These are phyloP conservation scores for Synchiropus splendidus DNA, from an alignment of 2,113 vertebrate genomes.

Conservation along the genomic window DNA sequence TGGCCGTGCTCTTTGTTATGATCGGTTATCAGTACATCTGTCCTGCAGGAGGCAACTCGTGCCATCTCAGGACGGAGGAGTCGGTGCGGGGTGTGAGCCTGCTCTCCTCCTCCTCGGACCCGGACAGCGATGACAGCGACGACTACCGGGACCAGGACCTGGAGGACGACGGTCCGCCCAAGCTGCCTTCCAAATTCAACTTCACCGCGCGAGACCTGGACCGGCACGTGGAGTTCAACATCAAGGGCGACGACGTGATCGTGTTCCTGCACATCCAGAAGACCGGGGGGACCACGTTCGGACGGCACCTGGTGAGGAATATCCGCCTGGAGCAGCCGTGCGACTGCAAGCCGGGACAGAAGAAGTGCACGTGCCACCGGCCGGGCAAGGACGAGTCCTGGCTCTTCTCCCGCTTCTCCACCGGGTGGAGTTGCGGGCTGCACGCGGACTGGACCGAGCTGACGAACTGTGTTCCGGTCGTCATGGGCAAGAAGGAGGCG, in stretches of 20 bases:
- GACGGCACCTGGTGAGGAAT: conserved; percentile 92
- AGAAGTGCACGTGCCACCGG: conserved; percentile 92
- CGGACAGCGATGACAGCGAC: conserved; percentile 56
- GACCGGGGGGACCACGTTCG: conserved; percentile 95
- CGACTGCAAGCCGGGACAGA: conserved; percentile 88
- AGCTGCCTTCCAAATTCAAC: conserved; percentile 71
- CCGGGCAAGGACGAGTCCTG: conserved; percentile 89
- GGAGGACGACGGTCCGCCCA: conserved; percentile 67
- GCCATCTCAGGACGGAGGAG: conserved; percentile 65
- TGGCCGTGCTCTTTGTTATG: conserved; percentile 86
- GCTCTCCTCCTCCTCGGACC: conserved; percentile 44
- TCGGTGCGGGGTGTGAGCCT: conserved; percentile 56
- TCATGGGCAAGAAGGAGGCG: conserved; percentile 86
- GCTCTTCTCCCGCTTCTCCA: conserved; percentile 90
- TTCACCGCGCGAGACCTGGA: conserved; percentile 82
- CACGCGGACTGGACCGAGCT: conserved; percentile 92
- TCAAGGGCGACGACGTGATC: conserved; percentile 87
- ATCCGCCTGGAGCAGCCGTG: conserved; percentile 93
- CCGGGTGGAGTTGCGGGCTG: conserved; percentile 89
- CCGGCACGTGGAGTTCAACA: conserved; percentile 84
- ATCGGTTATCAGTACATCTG: conserved; percentile 92
- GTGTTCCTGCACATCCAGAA: conserved; percentile 98
- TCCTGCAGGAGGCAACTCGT: conserved; percentile 69
- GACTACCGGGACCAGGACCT: conserved; percentile 66
- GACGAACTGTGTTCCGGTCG: conserved; percentile 84